These are phyloP conservation scores for Furcula furcula DNA, from an alignment of 2,888 invertebrate genomes.

Conservation along the genomic window DNA sequence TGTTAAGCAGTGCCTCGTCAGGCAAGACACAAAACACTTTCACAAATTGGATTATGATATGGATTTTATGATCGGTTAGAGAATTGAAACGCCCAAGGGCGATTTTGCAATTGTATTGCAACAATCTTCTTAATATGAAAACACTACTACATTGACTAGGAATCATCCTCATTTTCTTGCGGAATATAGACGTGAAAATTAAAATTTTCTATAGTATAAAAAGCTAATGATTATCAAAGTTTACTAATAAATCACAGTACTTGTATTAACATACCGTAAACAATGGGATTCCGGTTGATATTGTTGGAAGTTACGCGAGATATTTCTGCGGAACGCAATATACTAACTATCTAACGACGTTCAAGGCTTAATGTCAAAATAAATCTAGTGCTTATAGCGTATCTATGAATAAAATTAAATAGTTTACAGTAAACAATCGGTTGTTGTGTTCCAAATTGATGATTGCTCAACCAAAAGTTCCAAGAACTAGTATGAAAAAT, in stretches of 20 bases:
- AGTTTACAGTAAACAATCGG: conserved; percentile 23
- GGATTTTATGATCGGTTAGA: no score
- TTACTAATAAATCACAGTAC: background rate
- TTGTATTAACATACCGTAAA: conserved; percentile 5
- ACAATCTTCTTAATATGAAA: no score
- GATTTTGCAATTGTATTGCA: no score
- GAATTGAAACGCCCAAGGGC: no score
- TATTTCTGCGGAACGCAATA: conserved; percentile 20
- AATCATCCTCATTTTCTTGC: no score
- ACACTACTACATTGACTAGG: no score
- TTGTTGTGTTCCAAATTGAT: conserved; percentile 16
- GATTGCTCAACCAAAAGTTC: conserved; percentile 15
- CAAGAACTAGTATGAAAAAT: conserved; percentile 12
- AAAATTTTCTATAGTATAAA: no score
- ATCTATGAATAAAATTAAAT: conserved; percentile 23
- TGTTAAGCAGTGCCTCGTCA: no score
- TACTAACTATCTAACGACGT: conserved; percentile 19
- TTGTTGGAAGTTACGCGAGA: conserved; percentile 13
- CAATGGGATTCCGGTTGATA: conserved; percentile 14
- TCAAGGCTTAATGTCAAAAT: conserved; percentile 24
- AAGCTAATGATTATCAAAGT: background rate
- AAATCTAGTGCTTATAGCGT: conserved; percentile 16
- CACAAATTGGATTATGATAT: no score
- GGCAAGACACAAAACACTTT: no score
- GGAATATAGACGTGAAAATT: no score